Conservation (phyloP, 2,888 invertebrate species). For the Exocentrus adspersus region DNA sequence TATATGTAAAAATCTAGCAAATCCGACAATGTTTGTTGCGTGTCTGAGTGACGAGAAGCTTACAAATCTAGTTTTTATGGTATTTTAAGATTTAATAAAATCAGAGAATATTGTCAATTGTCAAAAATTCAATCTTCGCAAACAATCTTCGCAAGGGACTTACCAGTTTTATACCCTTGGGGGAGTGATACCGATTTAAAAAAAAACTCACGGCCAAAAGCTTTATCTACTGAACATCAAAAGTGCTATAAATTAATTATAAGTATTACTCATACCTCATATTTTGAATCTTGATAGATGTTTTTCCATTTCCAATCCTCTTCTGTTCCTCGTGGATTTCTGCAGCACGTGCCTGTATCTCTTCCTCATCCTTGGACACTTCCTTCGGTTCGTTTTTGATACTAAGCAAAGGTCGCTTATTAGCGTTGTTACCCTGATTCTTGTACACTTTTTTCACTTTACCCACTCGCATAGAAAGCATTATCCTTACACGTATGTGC, state of each 20-base stretch:
- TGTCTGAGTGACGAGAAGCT: too few species aligned
- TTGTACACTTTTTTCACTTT: constrained; percentile 62
- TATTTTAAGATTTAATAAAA: too few species aligned
- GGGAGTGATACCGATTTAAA: too few species aligned
- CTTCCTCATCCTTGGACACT: constrained; percentile 26
- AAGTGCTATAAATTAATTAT: background rate
- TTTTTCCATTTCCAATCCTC: constrained; percentile 60
- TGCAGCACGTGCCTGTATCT: constrained; percentile 43
- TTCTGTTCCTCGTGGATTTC: constrained; percentile 59
- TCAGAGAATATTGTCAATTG: too few species aligned
- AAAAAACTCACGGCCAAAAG: too few species aligned
- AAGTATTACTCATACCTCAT: constrained; percentile 56
- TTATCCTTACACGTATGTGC: constrained; percentile 73
- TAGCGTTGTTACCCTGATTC: constrained; percentile 14
- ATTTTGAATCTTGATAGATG: constrained; percentile 62
- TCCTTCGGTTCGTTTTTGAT: constrained; percentile 26
- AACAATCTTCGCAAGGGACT: too few species aligned
- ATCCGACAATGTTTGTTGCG: too few species aligned
- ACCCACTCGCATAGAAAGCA: constrained; percentile 73
- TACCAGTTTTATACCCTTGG: too few species aligned
- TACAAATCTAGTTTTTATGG: too few species aligned
- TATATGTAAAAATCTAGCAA: too few species aligned
- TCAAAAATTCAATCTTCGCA: too few species aligned
- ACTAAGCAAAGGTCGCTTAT: constrained; percentile 20
- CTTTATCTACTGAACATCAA: too few species aligned